Conservation (phyloP, 2,797 vertebrate species). For the Parauchenoglanis ngamensis region DNA sequence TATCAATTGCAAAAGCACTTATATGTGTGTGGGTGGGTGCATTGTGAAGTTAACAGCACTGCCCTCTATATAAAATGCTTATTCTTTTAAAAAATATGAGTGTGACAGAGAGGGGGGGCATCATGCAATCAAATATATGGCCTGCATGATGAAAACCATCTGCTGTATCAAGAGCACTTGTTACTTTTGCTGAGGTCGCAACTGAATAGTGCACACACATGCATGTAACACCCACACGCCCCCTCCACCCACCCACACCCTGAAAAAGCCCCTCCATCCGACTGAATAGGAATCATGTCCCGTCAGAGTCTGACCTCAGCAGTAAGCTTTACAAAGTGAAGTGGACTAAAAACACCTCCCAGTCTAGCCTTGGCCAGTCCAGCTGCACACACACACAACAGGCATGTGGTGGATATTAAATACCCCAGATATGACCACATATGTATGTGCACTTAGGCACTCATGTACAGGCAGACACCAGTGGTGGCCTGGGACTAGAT, state of each 20-base stretch:
- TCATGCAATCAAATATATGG: conserved; percentile 61
- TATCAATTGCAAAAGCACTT: conserved; percentile 61
- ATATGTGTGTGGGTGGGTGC: conserved; percentile 51
- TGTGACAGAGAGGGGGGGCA: conserved; percentile 36
- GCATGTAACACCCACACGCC: conserved; percentile 38
- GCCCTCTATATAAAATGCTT: conserved; percentile 51
- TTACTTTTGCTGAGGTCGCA: conserved; percentile 77
- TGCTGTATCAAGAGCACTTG: conserved; percentile 74
- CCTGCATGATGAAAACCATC: conserved; percentile 78
- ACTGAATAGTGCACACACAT: conserved; percentile 65
- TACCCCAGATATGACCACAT: conserved; percentile 25
- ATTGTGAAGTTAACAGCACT: conserved; percentile 43
- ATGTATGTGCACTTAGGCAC: conserved; percentile 5
- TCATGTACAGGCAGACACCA: conserved; percentile 20
- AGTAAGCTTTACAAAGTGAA: conserved; percentile 60
- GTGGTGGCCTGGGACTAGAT: conserved; percentile 39
- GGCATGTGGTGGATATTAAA: conserved; percentile 81
- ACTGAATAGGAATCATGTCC: conserved; percentile 24
- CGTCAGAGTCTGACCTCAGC: conserved; percentile 72
- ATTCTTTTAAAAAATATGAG: conserved; percentile 48
- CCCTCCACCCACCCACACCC: conserved; percentile 29
- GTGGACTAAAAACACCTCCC: conserved; percentile 54
- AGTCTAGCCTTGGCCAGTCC: conserved; percentile 66
- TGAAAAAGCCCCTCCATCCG: conserved; percentile 17
- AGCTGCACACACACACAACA: conserved; percentile 62